Percentiles rank a stretch among this genome's conserved stretches.
phyloP scores from a whole-genome alignment of 2,888 invertebrate genomes.

The Drosophila neotestacea region DNA sequence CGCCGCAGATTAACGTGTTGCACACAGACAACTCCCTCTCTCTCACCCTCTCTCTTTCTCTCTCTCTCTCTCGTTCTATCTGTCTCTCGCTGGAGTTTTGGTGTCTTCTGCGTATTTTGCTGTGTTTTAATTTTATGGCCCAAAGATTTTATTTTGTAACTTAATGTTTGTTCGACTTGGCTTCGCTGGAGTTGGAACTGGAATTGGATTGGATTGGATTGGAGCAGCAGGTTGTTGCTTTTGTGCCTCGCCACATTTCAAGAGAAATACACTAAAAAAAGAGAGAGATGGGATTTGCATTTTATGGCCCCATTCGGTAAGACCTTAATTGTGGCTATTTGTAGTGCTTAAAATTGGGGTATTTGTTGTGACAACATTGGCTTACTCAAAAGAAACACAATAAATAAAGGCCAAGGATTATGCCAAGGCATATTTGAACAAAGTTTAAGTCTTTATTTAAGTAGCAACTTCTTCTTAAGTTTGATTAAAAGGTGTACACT shows the following conservation, averaged over 20 bases:
- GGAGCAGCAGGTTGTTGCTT: conserved; percentile 68
- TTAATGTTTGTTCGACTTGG: conserved; percentile 74
- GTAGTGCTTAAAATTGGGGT: conserved; percentile 39
- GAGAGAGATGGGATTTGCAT: conserved; percentile 51
- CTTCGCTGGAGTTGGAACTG: conserved; percentile 24
- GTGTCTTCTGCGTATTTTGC: conserved; percentile 60
- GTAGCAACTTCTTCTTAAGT: neutral
- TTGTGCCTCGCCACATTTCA: conserved; percentile 29
- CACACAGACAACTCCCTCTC: conserved; percentile 14
- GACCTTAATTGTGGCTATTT: conserved; percentile 49
- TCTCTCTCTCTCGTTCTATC: conserved; percentile 5
- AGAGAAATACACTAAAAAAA: conserved; percentile 53
- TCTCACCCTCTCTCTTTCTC: conserved; percentile 6
- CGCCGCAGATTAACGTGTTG: conserved; percentile 71
- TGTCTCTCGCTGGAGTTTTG: conserved; percentile 9
- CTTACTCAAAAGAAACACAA: neutral
- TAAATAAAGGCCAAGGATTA: conserved; percentile 10
- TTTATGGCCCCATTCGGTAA: conserved; percentile 48
- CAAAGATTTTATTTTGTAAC: conserved; percentile 80
- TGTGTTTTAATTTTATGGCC: conserved; percentile 76
- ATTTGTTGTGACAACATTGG: conserved; percentile 49
- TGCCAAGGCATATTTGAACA: neutral
- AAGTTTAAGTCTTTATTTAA: neutral
- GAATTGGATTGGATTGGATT: conserved; percentile 33
- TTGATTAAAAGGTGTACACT: too few relatives aligned